phyloP scores from a whole-genome alignment of 2,797 vertebrate species.

The Vipera latastei region DNA sequence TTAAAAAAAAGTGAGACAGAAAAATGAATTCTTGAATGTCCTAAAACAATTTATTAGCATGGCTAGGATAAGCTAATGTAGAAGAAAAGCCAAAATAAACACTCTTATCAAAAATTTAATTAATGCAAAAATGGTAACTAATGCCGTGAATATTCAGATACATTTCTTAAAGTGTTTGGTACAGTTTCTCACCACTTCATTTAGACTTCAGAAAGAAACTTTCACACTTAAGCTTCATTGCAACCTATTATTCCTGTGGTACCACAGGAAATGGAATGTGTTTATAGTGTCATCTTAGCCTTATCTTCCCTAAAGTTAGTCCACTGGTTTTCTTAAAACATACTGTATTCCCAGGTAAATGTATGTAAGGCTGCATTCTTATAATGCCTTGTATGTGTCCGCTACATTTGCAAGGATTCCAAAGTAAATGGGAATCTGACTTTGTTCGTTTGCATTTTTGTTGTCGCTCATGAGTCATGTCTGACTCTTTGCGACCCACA shows the following conservation, averaged over 20 bases:
- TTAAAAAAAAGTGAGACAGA: slow-evolving; percentile 18
- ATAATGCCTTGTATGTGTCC: neutral
- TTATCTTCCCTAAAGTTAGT: neutral
- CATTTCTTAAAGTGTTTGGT: slow-evolving; percentile 34
- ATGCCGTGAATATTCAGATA: neutral
- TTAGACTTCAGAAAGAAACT: slow-evolving; percentile 30
- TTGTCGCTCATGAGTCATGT: neutral
- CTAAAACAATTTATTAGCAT: slow-evolving; percentile 26
- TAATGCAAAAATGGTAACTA: slow-evolving; percentile 39
- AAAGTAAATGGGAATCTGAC: neutral
- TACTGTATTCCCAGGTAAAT: neutral
- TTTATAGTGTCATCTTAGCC: neutral
- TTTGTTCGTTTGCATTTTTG: neutral
- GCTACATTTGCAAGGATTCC: neutral
- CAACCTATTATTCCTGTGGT: neutral
- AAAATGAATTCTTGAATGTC: slow-evolving; percentile 27
- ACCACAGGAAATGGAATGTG: neutral
- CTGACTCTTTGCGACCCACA: neutral
- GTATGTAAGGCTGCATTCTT: neutral
- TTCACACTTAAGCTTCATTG: slow-evolving; percentile 22
- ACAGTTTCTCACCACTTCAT: neutral
- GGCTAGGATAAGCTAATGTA: slow-evolving; percentile 25
- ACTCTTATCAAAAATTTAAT: slow-evolving; percentile 41
- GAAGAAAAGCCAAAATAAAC: slow-evolving; percentile 44
- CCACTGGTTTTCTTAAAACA: neutral